Percentiles rank a stretch among this genome's conserved stretches.
Evolutionary conservation across 2,888 invertebrate species (phyloP).

Genomic region (Lomographa bimaculata): DNA sequence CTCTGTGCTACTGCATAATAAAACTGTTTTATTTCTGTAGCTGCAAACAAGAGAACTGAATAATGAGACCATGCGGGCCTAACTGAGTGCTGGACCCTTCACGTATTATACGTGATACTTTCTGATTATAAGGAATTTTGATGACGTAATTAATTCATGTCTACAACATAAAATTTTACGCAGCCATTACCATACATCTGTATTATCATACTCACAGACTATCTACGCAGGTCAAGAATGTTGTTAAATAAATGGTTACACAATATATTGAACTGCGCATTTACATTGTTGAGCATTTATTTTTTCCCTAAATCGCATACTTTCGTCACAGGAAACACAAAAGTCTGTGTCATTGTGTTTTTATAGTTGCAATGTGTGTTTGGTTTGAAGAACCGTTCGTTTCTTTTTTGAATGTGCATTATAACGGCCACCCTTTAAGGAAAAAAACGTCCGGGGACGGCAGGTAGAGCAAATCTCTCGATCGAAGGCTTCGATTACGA

Average conservation of each 20-base stretch:
- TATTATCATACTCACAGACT: no score
- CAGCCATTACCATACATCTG: no score
- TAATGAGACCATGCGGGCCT: slow-evolving; percentile 41
- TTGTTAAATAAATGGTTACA: no score
- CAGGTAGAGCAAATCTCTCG: slow-evolving; percentile 77
- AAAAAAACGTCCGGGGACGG: slow-evolving; percentile 62
- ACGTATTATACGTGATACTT: no score
- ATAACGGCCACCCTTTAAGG: slow-evolving; percentile 74
- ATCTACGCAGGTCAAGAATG: no score
- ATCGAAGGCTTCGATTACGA: slow-evolving; percentile 68
- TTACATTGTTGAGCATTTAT: slow-evolving; percentile 32
- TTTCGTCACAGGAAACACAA: slow-evolving; percentile 67
- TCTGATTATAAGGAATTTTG: no score
- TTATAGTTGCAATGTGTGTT: slow-evolving; percentile 75
- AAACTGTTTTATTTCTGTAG: slow-evolving; percentile 55
- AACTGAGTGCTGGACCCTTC: not conserved
- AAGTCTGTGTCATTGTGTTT: slow-evolving; percentile 76
- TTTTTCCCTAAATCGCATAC: slow-evolving; percentile 49
- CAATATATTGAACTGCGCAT: no score
- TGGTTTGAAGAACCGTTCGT: slow-evolving; percentile 71
- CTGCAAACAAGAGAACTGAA: slow-evolving; percentile 25
- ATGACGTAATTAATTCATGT: no score
- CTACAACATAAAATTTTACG: no score
- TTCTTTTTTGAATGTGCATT: slow-evolving; percentile 62
- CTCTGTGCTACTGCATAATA: slow-evolving; percentile 67